phyloP scores from a whole-genome alignment of 2,113 vertebrate species.

The Otocyon megalotis region DNA sequence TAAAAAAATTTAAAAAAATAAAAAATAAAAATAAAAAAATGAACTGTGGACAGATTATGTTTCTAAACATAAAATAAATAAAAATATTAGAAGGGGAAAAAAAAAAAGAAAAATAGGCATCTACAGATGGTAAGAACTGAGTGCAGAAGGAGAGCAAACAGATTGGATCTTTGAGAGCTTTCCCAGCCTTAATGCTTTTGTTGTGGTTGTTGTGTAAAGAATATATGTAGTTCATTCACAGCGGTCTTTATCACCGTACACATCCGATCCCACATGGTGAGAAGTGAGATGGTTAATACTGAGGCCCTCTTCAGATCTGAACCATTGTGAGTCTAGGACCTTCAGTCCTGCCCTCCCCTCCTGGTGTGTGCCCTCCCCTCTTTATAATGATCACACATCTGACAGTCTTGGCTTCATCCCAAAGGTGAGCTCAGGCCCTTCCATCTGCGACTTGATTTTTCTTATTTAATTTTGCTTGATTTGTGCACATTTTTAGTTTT shows the following conservation, averaged over 20 bases:
- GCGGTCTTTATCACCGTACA: neutral
- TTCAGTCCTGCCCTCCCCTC: neutral
- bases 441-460: neutral
- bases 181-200: neutral
- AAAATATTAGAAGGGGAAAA: too few species aligned
- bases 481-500: slow-evolving; percentile 16
- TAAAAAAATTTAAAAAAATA: too few species aligned
- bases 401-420: neutral
- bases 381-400: neutral
- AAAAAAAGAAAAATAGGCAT: too few species aligned
- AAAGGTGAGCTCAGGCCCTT: neutral
- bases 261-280: neutral
- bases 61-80: too few species aligned
- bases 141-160: neutral
- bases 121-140: slow-evolving; percentile 5
- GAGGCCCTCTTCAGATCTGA: neutral
- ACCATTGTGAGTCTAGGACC: neutral
- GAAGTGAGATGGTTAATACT: neutral
- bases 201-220: neutral
- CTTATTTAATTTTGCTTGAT: neutral
- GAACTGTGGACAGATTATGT: too few species aligned
- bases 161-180: slow-evolving; percentile 36
- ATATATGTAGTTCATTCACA: neutral
- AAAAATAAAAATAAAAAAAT: too few species aligned
- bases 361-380: neutral